These are phyloP conservation scores for Phrynosoma platyrhinos DNA, from an alignment of 2,113 vertebrate genomes.

Conservation along the genomic window DNA sequence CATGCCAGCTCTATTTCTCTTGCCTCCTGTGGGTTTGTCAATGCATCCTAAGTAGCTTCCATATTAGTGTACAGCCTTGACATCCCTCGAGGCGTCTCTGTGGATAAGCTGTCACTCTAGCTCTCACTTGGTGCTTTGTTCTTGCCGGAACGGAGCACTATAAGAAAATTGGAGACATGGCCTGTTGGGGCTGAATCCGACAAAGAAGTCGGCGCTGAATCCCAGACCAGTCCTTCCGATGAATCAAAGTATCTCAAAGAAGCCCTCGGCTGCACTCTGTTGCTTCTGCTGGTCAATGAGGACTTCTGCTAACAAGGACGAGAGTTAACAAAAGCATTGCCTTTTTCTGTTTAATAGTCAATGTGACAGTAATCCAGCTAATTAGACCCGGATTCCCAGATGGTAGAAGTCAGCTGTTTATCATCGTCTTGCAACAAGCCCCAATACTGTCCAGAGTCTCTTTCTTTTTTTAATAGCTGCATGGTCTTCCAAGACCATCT, in stretches of 20 bases:
- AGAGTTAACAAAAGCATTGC: background rate
- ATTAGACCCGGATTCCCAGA: constrained; percentile 15
- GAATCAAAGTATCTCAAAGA: background rate
- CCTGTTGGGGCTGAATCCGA: background rate
- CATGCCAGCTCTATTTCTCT: background rate
- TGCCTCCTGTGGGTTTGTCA: background rate
- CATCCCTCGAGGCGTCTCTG: background rate
- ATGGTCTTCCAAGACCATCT: background rate
- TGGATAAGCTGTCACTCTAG: background rate
- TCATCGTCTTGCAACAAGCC: background rate
- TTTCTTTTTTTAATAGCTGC: too few relatives aligned
- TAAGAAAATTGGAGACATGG: background rate
- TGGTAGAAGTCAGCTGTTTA: constrained; percentile 13
- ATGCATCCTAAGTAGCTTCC: background rate
- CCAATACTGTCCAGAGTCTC: too few relatives aligned
- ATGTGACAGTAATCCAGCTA: background rate
- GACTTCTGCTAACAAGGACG: background rate
- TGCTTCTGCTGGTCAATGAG: background rate
- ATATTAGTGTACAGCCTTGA: background rate
- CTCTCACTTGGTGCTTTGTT: background rate
- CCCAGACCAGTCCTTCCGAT: background rate
- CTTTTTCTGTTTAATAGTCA: background rate
- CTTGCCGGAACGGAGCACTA: background rate
- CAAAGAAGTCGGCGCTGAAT: background rate
- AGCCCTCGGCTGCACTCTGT: background rate